phyloP scores from a whole-genome alignment of 2,888 invertebrate species.

The Zonitis immaculata region DNA sequence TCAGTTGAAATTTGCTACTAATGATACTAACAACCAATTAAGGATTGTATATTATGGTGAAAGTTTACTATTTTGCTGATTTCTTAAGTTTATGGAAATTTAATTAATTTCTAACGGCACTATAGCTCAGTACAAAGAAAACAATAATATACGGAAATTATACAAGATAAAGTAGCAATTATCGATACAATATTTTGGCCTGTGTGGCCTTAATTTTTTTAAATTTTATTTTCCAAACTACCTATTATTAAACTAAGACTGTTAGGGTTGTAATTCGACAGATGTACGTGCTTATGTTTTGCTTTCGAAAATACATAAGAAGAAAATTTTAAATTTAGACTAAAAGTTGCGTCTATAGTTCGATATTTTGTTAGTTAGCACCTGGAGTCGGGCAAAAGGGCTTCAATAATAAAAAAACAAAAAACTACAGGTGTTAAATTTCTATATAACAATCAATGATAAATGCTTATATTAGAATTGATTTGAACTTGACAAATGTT shows the following conservation, averaged over 20 bases:
- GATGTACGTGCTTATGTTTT: background rate
- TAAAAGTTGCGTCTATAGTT: background rate
- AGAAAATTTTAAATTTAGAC: background rate
- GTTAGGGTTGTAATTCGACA: background rate
- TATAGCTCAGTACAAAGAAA: background rate
- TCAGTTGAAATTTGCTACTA: background rate
- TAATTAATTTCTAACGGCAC: background rate
- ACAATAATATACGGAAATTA: background rate
- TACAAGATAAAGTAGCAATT: background rate
- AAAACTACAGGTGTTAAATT: background rate
- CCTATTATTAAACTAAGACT: background rate
- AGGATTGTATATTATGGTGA: background rate
- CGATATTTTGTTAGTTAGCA: background rate
- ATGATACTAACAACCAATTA: conserved; percentile 1
- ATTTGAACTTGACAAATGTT: background rate
- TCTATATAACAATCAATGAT: background rate
- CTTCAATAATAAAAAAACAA: background rate
- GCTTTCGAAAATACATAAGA: background rate
- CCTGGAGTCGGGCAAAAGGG: background rate
- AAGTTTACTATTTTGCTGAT: background rate
- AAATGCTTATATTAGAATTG: background rate
- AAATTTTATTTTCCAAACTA: background rate
- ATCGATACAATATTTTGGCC: background rate
- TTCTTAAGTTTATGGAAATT: background rate
- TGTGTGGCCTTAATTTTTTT: background rate